These are phyloP conservation scores for Strix aluco DNA, from an alignment of 2,113 vertebrate species.

Conservation along the genomic window DNA sequence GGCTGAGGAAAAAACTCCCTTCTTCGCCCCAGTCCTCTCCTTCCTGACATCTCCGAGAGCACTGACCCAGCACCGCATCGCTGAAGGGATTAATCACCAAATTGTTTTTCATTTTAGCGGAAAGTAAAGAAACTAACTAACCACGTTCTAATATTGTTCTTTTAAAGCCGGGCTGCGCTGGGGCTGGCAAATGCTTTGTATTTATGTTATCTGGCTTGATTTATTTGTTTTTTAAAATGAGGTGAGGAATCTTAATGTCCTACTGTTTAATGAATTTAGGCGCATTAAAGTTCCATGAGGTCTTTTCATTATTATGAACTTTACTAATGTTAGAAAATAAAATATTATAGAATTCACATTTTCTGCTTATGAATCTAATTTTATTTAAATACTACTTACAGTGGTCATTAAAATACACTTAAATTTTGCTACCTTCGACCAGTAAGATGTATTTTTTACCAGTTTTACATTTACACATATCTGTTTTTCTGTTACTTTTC, in stretches of 20 bases:
- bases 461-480: slow-evolving; percentile 76
- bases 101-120: slow-evolving; percentile 71
- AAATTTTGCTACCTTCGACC: slow-evolving; percentile 70
- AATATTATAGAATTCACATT: slow-evolving; percentile 84
- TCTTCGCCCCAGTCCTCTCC: slow-evolving; percentile 53
- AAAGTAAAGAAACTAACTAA: slow-evolving; percentile 73
- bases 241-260: slow-evolving; percentile 65
- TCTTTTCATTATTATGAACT: slow-evolving; percentile 78
- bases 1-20: slow-evolving; percentile 62
- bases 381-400: slow-evolving; percentile 80
- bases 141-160: slow-evolving; percentile 56
- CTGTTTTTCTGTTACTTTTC: slow-evolving; percentile 84
- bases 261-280: slow-evolving; percentile 71
- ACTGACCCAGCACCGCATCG: slow-evolving; percentile 76
- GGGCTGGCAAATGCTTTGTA: slow-evolving; percentile 17
- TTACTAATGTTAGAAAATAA: slow-evolving; percentile 82
- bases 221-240: slow-evolving; percentile 72
- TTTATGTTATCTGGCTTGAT: slow-evolving; percentile 70
- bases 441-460: slow-evolving; percentile 74
- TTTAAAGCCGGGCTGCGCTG: slow-evolving; percentile 56
- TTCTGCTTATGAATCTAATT: slow-evolving; percentile 77
- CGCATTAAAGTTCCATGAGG: slow-evolving; percentile 78
- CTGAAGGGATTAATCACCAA: slow-evolving; percentile 80
- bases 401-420: slow-evolving; percentile 80
- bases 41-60: slow-evolving; percentile 79